Evolutionary conservation across 2,797 vertebrate species (phyloP).

Genomic region (Lerista edwardsae): DNA sequence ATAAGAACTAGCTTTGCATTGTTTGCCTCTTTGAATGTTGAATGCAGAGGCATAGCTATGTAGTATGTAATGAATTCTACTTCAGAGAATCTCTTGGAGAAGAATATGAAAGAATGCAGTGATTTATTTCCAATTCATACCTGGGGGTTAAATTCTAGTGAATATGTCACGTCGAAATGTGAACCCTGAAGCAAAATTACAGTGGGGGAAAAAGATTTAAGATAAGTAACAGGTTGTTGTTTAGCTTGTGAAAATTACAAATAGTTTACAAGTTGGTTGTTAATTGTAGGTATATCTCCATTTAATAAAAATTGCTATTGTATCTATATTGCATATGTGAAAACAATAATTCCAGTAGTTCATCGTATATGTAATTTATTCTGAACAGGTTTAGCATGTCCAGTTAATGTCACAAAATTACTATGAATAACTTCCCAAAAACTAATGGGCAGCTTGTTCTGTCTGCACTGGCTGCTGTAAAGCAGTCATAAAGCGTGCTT

Average conservation of each 20-base stretch:
- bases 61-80: background rate
- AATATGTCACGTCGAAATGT: slow-evolving; percentile 29
- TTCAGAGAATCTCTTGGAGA: slow-evolving; percentile 29
- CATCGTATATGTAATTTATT: slow-evolving; percentile 38
- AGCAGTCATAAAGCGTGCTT: too few species aligned
- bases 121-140: slow-evolving; percentile 36
- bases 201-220: slow-evolving; percentile 26
- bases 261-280: slow-evolving; percentile 34
- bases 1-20: slow-evolving; percentile 5
- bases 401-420: slow-evolving; percentile 39
- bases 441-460: too few species aligned
- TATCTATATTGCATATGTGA: slow-evolving; percentile 20
- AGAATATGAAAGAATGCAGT: slow-evolving; percentile 30
- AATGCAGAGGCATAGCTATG: background rate
- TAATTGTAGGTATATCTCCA: slow-evolving; percentile 29
- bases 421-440: too few species aligned
- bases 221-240: slow-evolving; percentile 33
- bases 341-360: slow-evolving; percentile 36
- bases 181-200: slow-evolving; percentile 37
- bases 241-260: slow-evolving; percentile 35
- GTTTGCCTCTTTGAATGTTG: slow-evolving; percentile 27
- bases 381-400: slow-evolving; percentile 30
- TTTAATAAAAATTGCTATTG: slow-evolving; percentile 47
- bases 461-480: too few species aligned
- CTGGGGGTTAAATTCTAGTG: slow-evolving; percentile 38